Percentiles rank a stretch among this genome's conserved stretches.
Conservation (phyloP, 2,888 invertebrate genomes). For the Agrochola circellaris region DNA sequence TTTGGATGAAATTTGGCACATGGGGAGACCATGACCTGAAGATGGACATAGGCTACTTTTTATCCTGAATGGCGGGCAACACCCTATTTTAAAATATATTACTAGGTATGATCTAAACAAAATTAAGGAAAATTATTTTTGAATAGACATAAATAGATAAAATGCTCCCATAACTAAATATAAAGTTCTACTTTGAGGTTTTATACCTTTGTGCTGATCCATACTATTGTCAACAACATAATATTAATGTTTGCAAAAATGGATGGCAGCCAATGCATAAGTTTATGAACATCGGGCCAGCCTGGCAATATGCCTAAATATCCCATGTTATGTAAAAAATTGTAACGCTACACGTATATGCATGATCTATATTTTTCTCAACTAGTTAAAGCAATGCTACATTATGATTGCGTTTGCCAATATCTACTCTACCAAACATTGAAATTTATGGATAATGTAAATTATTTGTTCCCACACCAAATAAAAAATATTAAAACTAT, state of each 20-base stretch:
- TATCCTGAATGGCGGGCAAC: no score
- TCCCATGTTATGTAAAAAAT: slow-evolving; percentile 27
- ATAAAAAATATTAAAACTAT: neutral
- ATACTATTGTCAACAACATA: slow-evolving; percentile 6
- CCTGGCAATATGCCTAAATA: slow-evolving; percentile 58
- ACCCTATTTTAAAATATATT: neutral
- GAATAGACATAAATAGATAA: neutral
- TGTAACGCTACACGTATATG: neutral
- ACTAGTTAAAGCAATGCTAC: neutral
- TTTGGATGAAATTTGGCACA: no score
- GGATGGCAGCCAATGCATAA: slow-evolving; percentile 56
- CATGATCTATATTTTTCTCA: neutral
- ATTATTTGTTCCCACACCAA: neutral
- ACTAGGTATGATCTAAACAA: slow-evolving; percentile 1
- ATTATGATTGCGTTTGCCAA: neutral
- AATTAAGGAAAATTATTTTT: slow-evolving; percentile 27
- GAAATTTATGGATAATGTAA: neutral
- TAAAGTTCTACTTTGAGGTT: neutral
- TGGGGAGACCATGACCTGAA: no score
- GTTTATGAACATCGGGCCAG: slow-evolving; percentile 13
- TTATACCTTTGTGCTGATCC: neutral
- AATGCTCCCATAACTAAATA: neutral
- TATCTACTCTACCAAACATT: neutral
- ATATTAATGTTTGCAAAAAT: slow-evolving; percentile 35
- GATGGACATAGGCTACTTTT: no score